Base-by-base conservation (phyloP, 2,113 vertebrate genomes). In the Zeus faber region DNA sequence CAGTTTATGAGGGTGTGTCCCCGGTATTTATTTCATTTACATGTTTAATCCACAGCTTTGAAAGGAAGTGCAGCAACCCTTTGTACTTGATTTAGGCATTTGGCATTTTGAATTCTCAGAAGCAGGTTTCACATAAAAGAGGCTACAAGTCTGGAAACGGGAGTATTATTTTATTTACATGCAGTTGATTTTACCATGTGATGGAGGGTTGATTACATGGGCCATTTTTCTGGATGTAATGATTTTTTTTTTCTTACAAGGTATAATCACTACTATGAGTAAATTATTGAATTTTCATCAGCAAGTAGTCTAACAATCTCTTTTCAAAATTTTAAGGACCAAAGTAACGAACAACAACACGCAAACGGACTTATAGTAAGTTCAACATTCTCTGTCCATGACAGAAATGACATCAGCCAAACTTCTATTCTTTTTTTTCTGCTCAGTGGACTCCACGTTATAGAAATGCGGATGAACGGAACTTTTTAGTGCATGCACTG, bases 311-410 rank as follows among this genome's bases (percentile, higher is more conserved):
- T 93, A 78, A 96, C 93, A 48, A 88, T 93, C 92, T 94, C 91
- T 93, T 89, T 67, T 89, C 67, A 85, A 90, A 88, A 90, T 89
- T 90, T 91, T 89, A 99, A 99, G 97, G 97, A 99, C 90, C 95
- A 98, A 93, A 95, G 90, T 99, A 99, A 95, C 91, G 92, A 93
- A 88, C 96, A 97, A 86, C 94, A 96, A 90, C 97, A 97, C 93
- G 90, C 95, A 94, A 91, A 98, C 93, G 97, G 97, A 98, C 89
- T 96, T 82, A 94, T 97, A 97, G 97, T 99, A 98, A 98, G 97
- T 99, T 93, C 91, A 79, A 84, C 82, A 59, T 85, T 87, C 87
- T 88, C 80, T 68, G 86, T 83, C 86, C 80, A 82, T 77, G 62
- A 82, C 70, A 67, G 74, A 74, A 70, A 58, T 39, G 0, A 67